Evolutionary conservation across 2,888 invertebrate genomes (phyloP).

Genomic region (Watsonalla binaria): DNA sequence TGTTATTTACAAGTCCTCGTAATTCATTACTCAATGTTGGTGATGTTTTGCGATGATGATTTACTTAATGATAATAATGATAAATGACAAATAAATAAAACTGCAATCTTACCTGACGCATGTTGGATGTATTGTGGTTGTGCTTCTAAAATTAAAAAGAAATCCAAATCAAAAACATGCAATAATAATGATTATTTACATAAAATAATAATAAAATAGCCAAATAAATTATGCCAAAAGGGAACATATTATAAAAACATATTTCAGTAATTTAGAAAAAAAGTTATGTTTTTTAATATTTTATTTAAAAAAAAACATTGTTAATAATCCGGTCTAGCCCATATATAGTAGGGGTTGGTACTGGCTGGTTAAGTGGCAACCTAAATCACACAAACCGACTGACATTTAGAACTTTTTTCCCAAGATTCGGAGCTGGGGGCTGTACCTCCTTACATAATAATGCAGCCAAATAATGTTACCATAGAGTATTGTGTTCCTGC

Average conservation of each 20-base stretch:
- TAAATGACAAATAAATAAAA: slow-evolving; percentile 7
- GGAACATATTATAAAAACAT: slow-evolving; percentile 7
- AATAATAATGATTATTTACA: slow-evolving; percentile 12
- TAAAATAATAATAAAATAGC: slow-evolving; percentile 14
- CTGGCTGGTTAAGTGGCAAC: no score
- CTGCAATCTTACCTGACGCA: slow-evolving; percentile 55
- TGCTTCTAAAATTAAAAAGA: slow-evolving; percentile 50
- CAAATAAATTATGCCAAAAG: slow-evolving; percentile 7
- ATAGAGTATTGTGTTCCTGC: no score
- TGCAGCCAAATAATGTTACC: no score
- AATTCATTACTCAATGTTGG: background rate
- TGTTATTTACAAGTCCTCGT: no score
- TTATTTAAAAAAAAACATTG: no score
- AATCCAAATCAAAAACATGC: slow-evolving; percentile 48
- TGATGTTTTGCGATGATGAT: no score
- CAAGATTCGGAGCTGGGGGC: no score
- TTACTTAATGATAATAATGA: background rate
- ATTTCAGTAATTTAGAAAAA: slow-evolving; percentile 6
- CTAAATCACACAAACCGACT: no score
- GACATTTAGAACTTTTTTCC: no score
- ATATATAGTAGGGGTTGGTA: no score
- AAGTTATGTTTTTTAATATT: background rate
- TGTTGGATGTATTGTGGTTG: slow-evolving; percentile 53
- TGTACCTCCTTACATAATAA: no score
- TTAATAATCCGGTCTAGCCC: no score